Evolutionary conservation across 2,797 vertebrate genomes (phyloP), one percentile per base, ranked within the genome.

Genomic region (Eremophila alpestris): DNA sequence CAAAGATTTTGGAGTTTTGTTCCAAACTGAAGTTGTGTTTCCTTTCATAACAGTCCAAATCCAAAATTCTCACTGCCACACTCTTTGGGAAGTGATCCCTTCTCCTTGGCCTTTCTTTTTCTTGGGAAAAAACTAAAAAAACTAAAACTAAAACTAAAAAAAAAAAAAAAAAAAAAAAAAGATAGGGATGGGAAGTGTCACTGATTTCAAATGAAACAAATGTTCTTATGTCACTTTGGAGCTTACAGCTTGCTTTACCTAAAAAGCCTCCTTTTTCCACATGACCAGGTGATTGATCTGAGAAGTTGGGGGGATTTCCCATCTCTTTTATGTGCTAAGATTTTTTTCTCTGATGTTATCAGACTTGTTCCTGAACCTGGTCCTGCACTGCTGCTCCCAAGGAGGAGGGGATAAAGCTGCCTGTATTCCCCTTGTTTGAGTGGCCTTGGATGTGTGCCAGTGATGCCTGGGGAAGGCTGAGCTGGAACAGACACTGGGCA

Each of bases 241-340:
- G 58, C 23, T 75, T 14, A n/a, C 2, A 76, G 27, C 22, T 67
- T 55, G 36, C 38, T 96, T 62, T 41, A 73, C 70, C 43, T 11
- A 79, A 46, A 69, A 76, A 18, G 8, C 32, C 23, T 45, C 10
- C 30, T 20, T 43, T 55, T 78, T n/a, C 30, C 4, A 4, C 2
- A 1, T 3, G 19, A 65, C 14, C 17, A 64, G 32, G 21, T 24
- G 29, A 85, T 1, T 22, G 13, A 30, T 45, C 52, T 38, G 30
- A 40, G 32, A 52, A 70, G 26, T 4, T 12, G 6, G 0, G 4
- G 5, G 1, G 2, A 9, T 21, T 32, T 34, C 4, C 22, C 40
- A 1, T 11, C 13, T 23, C 38, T 80, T 62, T 54, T 20, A 38
- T 2, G 2, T 8, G 10, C 15, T 11, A 26, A 36, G 12, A 21